phyloP scores from a whole-genome alignment of 1,140 invertebrate species.

The Danaus melanippus region DNA sequence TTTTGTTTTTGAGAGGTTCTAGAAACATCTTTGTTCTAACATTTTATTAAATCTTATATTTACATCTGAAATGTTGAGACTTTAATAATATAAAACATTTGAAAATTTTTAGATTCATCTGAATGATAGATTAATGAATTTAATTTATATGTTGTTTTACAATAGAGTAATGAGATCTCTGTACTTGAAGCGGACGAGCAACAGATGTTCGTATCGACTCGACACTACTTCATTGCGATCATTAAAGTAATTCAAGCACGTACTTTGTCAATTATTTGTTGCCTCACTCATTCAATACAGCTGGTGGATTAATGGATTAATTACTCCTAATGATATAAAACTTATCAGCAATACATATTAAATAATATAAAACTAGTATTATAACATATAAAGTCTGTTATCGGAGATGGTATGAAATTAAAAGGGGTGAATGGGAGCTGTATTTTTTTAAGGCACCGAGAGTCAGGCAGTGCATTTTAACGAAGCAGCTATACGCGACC shows the following conservation, averaged over 20 bases:
- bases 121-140: neutral
- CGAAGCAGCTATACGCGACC: constrained; percentile 38
- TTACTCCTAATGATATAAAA: constrained; percentile 2
- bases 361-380: constrained; percentile 5
- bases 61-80: too few species aligned
- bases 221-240: constrained; percentile 1
- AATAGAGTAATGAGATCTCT: too few species aligned
- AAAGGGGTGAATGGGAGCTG: constrained; percentile 47
- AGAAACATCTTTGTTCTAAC: neutral
- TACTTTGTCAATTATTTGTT: constrained; percentile 7
- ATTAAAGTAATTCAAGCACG: constrained; percentile 8
- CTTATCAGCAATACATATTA: neutral
- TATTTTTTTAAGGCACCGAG: constrained; percentile 47
- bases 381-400: constrained; percentile 17
- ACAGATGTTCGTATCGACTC: constrained; percentile 7
- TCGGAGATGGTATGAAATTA: constrained; percentile 44
- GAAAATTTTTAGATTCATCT: neutral
- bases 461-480: constrained; percentile 52
- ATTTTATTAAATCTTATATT: too few species aligned
- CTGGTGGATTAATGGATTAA: constrained; percentile 6
- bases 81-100: neutral
- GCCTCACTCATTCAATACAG: constrained; percentile 4
- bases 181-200: neutral
- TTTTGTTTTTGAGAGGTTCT: constrained; percentile 2
- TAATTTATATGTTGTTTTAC: too few species aligned